Evolutionary conservation across 2,797 vertebrate species (phyloP), one percentile per base, ranked within the genome.

Genomic region (Cirrhinus mrigala): DNA sequence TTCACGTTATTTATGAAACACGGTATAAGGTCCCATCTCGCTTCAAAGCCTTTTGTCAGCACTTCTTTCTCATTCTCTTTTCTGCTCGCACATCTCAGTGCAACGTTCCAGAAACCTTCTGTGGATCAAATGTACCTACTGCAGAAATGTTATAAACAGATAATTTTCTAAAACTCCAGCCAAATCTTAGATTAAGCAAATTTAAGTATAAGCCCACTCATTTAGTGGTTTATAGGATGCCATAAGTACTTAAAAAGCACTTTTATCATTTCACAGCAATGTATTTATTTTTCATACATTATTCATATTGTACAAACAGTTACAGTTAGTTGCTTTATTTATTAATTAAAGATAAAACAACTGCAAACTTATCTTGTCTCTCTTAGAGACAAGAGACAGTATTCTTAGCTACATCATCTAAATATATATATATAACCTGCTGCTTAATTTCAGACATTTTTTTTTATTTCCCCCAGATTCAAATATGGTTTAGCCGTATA

Each of bases 11-110:
- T 87, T 88, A 88, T 87, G 79, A 89, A 78, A 74, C 84, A 87
- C 79, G 80, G 83, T 27, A 75, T 88, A 87, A 85, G 85, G 73
- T 82, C 80, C 79, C 60, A 81, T 81, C 70, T 70, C 52, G 90
- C 89, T 85, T 87, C 87, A 86, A 86, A 87, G 85, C 50, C 81
- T 89, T 90, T 85, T 90, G 88, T 90, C 90, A 90, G 89, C 88
- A 88, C 58, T 89, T 77, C 46, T 77, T 89, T 89, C 44, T 73
- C 69, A 70, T 85, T 76, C 60, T 83, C 64, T 79, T 44, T 79
- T 87, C 82, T 50, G 64, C 78, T 82, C 73, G 56, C 75, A 85
- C 82, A 79, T 82, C 70, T 79, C 75, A 77, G 37, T 64, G 20
- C 84, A 77, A 81, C 40, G 66, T 86, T 86, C 88, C 82, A 86